phyloP scores from a whole-genome alignment of 2,113 vertebrate genomes.

The Columba livia region DNA sequence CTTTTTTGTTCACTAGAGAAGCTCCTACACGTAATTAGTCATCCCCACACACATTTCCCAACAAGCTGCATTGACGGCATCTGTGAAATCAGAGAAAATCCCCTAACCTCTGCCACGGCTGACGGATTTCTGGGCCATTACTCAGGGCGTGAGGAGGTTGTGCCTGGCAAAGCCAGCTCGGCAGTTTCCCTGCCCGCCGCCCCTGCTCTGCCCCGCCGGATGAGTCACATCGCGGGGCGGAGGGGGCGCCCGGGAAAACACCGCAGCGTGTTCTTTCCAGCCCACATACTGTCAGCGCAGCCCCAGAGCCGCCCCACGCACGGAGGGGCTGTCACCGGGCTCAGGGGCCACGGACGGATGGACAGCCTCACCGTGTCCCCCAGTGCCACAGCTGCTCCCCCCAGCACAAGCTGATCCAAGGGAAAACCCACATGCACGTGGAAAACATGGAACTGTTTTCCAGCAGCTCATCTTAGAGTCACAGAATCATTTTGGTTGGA shows the following conservation, averaged over 20 bases:
- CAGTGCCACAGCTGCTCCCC: background rate
- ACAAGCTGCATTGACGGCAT: background rate
- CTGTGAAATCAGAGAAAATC: background rate
- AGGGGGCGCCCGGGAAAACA: background rate
- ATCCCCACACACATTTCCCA: constrained; percentile 33
- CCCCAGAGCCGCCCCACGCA: background rate
- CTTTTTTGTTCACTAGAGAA: background rate
- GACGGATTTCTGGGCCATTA: background rate
- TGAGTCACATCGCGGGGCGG: constrained; percentile 34
- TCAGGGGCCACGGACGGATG: background rate
- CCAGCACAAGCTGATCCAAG: background rate
- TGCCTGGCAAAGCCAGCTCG: constrained; percentile 37
- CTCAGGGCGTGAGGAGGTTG: constrained; percentile 37
- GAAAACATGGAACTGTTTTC: background rate
- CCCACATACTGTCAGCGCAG: background rate
- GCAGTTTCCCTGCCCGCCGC: background rate
- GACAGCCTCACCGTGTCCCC: background rate
- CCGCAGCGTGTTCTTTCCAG: background rate
- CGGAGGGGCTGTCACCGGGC: background rate
- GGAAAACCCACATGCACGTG: background rate
- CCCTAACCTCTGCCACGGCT: background rate
- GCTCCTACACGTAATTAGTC: constrained; percentile 25
- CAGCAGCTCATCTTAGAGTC: background rate
- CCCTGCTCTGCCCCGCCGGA: background rate
- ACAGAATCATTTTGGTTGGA: too few relatives aligned